Evolutionary conservation across 2,113 vertebrate genomes (phyloP).

Genomic region (Struthidea cinerea): DNA sequence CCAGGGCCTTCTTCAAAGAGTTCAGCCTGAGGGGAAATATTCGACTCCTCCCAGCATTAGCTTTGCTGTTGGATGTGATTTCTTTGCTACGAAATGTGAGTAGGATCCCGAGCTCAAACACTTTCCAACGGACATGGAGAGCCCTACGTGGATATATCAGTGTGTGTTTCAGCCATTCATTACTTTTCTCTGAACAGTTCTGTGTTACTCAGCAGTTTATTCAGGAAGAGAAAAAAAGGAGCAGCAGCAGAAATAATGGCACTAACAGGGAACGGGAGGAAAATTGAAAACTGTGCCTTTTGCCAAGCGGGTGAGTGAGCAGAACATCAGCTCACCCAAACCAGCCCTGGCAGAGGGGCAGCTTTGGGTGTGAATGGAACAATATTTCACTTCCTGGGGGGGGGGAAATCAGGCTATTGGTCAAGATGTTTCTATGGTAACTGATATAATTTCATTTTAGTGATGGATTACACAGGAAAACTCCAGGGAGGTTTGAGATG

Average conservation of each 20-base stretch:
- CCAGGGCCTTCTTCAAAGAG: rapidly evolving
- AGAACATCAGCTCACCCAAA: neutral
- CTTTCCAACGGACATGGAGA: neutral
- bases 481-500: neutral
- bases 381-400: neutral
- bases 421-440: constrained; percentile 46
- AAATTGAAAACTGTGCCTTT: neutral
- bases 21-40: neutral
- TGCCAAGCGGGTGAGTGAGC: neutral
- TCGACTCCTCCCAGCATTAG: neutral
- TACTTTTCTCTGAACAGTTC: neutral
- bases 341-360: neutral
- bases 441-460: neutral
- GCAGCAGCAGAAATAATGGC: neutral
- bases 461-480: neutral
- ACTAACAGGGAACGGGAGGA: too few species aligned
- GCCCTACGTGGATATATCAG: rapidly evolving
- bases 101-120: rapidly evolving
- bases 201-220: neutral
- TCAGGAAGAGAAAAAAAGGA: neutral
- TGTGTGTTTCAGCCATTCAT: neutral
- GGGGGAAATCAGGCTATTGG: neutral
- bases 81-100: neutral
- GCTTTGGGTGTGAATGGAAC: neutral
- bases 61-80: neutral